Conservation (phyloP, 2,888 invertebrate genomes). For the Tenthredo amoena region DNA sequence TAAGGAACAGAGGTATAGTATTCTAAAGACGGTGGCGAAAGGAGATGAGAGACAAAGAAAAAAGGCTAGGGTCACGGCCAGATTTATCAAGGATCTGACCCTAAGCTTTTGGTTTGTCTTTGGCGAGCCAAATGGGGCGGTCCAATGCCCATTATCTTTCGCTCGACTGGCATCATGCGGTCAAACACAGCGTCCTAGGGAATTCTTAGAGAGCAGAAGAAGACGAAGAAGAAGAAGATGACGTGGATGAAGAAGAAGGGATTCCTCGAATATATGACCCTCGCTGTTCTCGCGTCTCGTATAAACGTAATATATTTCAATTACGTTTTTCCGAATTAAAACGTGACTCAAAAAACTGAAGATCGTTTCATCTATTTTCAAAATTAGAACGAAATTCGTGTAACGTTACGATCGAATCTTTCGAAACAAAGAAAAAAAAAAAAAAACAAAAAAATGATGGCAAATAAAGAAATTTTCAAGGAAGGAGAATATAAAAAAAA, state of each 20-base stretch:
- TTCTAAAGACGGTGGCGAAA: not conserved
- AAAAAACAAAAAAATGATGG: not conserved
- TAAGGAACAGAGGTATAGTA: not conserved
- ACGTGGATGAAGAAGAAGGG: not conserved
- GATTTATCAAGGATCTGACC: conserved; percentile 21
- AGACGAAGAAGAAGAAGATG: not conserved
- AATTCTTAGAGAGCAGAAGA: not conserved
- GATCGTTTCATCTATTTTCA: too few species aligned
- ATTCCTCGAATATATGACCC: not conserved
- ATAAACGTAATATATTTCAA: not conserved
- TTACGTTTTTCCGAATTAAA: not conserved
- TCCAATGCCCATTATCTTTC: conserved; percentile 16
- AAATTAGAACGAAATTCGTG: too few species aligned
- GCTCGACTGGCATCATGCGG: conserved; percentile 3
- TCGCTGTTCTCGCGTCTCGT: not conserved
- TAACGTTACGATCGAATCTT: too few species aligned
- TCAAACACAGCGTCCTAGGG: not conserved
- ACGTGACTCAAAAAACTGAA: not conserved
- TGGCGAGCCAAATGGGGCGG: conserved; percentile 21
- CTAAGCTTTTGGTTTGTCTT: conserved; percentile 28
- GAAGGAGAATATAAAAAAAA: not conserved
- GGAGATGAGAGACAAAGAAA: not conserved
- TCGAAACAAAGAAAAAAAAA: too few species aligned
- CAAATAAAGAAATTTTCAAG: not conserved
- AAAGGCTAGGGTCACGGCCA: not conserved